phyloP scores from a whole-genome alignment of 2,797 vertebrate genomes.

The Balearica regulorum region DNA sequence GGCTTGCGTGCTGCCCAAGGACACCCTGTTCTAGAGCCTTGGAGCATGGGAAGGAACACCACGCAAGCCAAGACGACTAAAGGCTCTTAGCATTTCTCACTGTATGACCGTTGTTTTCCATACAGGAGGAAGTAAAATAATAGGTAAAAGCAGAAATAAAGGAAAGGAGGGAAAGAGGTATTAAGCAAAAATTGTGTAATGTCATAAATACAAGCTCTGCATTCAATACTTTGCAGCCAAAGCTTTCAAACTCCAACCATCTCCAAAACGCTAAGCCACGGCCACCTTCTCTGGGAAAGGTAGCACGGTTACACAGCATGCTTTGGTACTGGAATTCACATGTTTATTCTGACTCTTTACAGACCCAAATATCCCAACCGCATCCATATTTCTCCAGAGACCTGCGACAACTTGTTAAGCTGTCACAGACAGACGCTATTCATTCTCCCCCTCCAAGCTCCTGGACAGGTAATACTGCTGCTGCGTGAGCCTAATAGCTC shows the following conservation, averaged over 20 bases:
- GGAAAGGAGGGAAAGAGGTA: neutral
- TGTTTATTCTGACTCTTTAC: neutral
- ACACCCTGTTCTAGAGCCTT: neutral
- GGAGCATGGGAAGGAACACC: fast-evolving
- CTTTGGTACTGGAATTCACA: neutral
- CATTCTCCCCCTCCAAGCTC: neutral
- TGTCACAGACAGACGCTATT: neutral
- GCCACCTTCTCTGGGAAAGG: neutral
- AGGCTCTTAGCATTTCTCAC: neutral
- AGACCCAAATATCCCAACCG: neutral
- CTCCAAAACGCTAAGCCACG: neutral
- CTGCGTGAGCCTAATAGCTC: neutral
- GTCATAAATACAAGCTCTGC: neutral
- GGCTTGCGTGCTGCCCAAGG: neutral
- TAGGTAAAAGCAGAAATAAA: neutral
- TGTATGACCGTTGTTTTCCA: neutral
- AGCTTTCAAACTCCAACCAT: neutral
- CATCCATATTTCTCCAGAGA: neutral
- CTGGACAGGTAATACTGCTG: neutral
- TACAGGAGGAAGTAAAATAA: neutral
- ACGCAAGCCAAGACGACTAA: neutral
- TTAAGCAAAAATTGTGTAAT: neutral
- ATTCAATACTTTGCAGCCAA: neutral
- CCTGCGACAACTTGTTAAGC: neutral
- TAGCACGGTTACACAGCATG: neutral